Evolutionary conservation across 2,113 vertebrate species (phyloP).

Genomic region (Megaceryle torquata): DNA sequence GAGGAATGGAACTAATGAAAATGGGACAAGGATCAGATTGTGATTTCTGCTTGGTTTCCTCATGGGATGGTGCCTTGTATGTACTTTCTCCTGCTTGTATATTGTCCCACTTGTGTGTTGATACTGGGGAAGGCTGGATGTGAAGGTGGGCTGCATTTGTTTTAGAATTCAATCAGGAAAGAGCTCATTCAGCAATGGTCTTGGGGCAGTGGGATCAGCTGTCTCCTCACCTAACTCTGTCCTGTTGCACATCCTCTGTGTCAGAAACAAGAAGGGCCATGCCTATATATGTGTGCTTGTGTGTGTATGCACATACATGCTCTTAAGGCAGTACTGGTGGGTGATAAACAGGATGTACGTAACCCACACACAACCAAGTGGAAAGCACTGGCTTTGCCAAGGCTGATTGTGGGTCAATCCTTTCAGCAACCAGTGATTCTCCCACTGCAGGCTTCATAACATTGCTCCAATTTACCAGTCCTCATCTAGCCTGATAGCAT

Average conservation of each 20-base stretch:
- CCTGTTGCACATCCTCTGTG: background rate
- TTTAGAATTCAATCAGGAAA: background rate
- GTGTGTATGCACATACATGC: accelerated
- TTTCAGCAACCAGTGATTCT: background rate
- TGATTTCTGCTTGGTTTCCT: background rate
- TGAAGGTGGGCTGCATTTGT: background rate
- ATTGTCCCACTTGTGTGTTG: background rate
- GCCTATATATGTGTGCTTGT: accelerated
- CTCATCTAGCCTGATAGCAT: background rate
- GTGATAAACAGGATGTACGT: background rate
- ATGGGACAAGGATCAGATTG: background rate
- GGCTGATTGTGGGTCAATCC: background rate
- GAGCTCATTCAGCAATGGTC: background rate
- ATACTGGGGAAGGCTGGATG: background rate
- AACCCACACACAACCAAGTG: background rate
- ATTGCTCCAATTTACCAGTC: background rate
- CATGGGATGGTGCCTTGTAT: background rate
- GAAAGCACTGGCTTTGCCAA: background rate
- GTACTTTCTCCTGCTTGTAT: background rate
- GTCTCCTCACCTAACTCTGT: background rate
- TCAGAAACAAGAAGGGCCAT: background rate
- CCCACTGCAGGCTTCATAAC: background rate
- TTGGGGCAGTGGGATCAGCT: background rate
- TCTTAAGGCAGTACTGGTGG: background rate
- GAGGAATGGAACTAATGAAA: background rate